These are phyloP conservation scores for Oscheius sp. DNA, from an alignment of 2,888 invertebrate species.

Conservation along the genomic window DNA sequence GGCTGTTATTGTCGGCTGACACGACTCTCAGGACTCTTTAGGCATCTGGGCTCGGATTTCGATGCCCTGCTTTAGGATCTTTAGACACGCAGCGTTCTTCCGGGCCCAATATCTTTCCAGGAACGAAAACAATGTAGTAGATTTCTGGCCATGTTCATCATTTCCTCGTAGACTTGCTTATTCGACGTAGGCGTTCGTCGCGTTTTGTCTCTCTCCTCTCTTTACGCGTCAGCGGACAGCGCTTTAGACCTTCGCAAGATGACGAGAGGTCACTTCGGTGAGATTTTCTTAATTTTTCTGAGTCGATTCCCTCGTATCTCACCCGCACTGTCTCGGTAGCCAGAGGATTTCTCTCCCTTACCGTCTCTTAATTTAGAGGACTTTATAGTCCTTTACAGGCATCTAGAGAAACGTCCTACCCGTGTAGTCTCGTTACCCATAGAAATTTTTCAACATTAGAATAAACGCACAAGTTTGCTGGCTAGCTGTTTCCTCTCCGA, in stretches of 20 bases:
- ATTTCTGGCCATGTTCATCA: neutral
- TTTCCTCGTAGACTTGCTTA: neutral
- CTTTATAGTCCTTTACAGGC: too few relatives aligned
- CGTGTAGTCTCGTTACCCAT: too few relatives aligned
- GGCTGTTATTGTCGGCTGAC: constrained; percentile 12
- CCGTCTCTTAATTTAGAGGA: too few relatives aligned
- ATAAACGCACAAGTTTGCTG: too few relatives aligned
- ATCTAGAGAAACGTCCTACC: too few relatives aligned
- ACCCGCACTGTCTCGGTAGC: too few relatives aligned
- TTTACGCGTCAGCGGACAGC: constrained; percentile 23
- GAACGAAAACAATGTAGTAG: neutral
- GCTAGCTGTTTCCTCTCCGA: too few relatives aligned
- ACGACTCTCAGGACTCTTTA: constrained; percentile 14
- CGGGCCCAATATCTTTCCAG: too few relatives aligned
- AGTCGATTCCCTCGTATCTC: neutral
- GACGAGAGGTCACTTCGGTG: neutral
- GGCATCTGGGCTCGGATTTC: constrained; percentile 9
- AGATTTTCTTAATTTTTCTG: neutral
- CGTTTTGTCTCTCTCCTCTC: constrained; percentile 24
- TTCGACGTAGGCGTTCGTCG: constrained; percentile 30
- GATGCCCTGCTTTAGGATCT: neutral
- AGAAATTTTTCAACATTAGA: too few relatives aligned
- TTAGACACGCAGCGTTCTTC: neutral
- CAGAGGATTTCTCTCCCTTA: too few relatives aligned
- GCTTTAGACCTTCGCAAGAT: neutral